Evolutionary conservation across 2,888 invertebrate species (phyloP), one percentile per base, ranked within the genome.

Genomic region (Megamerina dolium): DNA sequence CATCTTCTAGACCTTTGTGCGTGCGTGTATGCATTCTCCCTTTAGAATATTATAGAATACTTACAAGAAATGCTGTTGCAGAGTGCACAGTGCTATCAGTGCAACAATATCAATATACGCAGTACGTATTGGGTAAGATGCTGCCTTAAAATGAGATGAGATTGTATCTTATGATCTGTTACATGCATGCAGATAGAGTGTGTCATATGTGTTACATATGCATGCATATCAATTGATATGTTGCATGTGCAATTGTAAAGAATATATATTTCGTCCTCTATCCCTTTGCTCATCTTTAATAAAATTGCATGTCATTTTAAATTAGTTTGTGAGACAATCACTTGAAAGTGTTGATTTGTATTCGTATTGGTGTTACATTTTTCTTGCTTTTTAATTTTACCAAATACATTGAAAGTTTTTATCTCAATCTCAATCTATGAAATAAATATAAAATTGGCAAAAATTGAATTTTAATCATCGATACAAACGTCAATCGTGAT

Each of bases 171-270:
- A 23, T 23, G 23, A 23, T 23, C 6, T 23, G 23, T 23, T 23
- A 10, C 23, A 23, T 23, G 6, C 6, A n/a, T 23, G 23, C 10
- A 8, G 23, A 6, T 23, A 10, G 8, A 23, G 23, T 23, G 23
- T 23, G 23, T 10, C 23, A 23, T 23, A 10, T n/a, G 10, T 23
- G 23, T 10, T 10, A 23, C 23, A 23, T 23, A 6, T 10, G 6
- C 23, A 18, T 34, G 34, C 34, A 19, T 8, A 18, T 34, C 34
- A 40, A 44, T 44, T 31, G 35, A 44, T 36, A 40, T 44, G 44
- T 44, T 39, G 29, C 29, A 33, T 38, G 33, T 30, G 40, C 31
- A 39, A 44, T 44, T 40, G 44, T 36, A 44, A 38, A 27, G 13
- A 3, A n/a, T n/a, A n/a, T n/a, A n/a, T n/a, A n/a, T n/a, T 27